Percentiles rank a stretch among this genome's conserved stretches.
Conservation (phyloP, 2,797 vertebrate species). For the Thalassophryne amazonica region DNA sequence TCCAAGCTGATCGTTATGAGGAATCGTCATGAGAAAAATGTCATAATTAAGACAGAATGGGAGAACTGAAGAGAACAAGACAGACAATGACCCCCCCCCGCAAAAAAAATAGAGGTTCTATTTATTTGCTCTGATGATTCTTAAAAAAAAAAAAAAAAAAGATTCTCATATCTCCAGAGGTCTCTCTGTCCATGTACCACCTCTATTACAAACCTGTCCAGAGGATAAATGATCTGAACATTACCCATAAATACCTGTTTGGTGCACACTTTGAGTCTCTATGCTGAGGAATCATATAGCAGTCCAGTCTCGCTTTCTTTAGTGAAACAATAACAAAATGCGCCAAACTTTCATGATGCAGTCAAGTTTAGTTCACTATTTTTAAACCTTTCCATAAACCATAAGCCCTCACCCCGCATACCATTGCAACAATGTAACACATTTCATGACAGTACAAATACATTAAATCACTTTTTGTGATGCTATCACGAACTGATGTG, state of each 20-base stretch:
- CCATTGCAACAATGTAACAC: too few species aligned
- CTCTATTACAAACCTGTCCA: conserved; percentile 71
- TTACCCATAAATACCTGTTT: conserved; percentile 63
- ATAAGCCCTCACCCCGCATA: too few species aligned
- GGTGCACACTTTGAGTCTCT: conserved; percentile 50
- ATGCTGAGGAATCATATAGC: conserved; percentile 41
- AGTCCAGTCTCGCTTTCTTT: too few species aligned
- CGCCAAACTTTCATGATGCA: too few species aligned
- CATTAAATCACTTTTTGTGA: too few species aligned
- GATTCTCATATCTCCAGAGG: conserved; percentile 70
- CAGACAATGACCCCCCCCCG: conserved; percentile 5
- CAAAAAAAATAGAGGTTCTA: conserved; percentile 34
- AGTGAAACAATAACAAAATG: too few species aligned
- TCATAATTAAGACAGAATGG: conserved; percentile 16
- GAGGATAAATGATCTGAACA: conserved; percentile 67
- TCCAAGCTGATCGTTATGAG: conserved; percentile 46
- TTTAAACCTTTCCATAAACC: too few species aligned
- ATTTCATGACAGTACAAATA: too few species aligned
- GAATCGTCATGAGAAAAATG: conserved; percentile 25
- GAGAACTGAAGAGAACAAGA: conserved; percentile 35
- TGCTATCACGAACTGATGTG: too few species aligned
- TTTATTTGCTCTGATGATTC: conserved; percentile 58
- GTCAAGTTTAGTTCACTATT: too few species aligned
- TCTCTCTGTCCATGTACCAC: conserved; percentile 49
- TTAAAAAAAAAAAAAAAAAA: conserved; percentile 72